phyloP scores from a whole-genome alignment of 2,888 invertebrate genomes.

The Andrena praecox region DNA sequence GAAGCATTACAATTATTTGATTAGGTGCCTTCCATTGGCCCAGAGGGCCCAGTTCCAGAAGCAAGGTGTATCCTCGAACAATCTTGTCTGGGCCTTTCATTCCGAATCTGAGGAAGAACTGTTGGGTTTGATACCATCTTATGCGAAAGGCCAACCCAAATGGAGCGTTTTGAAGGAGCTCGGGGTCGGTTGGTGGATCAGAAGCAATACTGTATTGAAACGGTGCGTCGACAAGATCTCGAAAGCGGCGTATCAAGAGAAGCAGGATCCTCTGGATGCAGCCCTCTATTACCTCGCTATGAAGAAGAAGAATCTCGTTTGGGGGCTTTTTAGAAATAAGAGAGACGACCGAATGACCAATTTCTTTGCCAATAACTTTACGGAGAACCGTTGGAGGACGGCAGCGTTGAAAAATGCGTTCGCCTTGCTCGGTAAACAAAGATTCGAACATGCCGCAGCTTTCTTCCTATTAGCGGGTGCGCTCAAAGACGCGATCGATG shows the following conservation, averaged over 20 bases:
- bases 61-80: conserved; percentile 94
- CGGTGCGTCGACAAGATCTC: conserved; percentile 96
- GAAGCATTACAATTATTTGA: conserved; percentile 98
- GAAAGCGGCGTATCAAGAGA: conserved; percentile 95
- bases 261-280: conserved; percentile 98
- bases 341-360: conserved; percentile 96
- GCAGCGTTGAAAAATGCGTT: conserved; percentile 99
- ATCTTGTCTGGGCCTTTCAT: conserved; percentile 99
- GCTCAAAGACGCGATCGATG: conserved; percentile 97
- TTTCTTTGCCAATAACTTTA: conserved; percentile 98
- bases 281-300: conserved; percentile 98
- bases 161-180: conserved; percentile 97
- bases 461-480: conserved; percentile 98
- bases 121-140: conserved; percentile 94
- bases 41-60: conserved; percentile 95
- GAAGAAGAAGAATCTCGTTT: conserved; percentile 98
- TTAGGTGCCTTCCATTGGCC: conserved; percentile 95
- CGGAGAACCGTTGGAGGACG: conserved; percentile 97
- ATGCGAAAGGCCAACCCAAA: conserved; percentile 92
- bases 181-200: conserved; percentile 98
- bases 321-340: conserved; percentile 96
- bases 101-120: conserved; percentile 99
- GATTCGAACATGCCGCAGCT: conserved; percentile 99
- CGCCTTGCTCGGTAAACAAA: conserved; percentile 96
- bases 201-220: conserved; percentile 92